Evolutionary conservation across 2,888 invertebrate species (phyloP).

Genomic region (Caenorhabditis virilis): DNA sequence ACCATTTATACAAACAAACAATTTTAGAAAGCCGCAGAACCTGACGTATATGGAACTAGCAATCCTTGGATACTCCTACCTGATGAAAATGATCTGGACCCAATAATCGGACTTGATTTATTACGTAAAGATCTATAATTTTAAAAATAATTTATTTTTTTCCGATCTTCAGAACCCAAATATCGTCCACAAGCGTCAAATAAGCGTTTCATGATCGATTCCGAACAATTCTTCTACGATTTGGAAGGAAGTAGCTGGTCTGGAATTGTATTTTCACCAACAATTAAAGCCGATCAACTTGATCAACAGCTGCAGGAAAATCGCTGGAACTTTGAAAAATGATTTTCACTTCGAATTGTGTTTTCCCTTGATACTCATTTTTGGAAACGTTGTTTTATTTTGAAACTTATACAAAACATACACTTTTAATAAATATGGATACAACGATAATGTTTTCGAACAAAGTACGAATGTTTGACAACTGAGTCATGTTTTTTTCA

Average conservation of each 20-base stretch:
- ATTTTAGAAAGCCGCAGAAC: background rate
- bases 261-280: constrained; percentile 18
- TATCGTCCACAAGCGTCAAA: constrained; percentile 30
- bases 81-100: constrained; percentile 28
- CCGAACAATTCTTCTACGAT: constrained; percentile 29
- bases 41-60: constrained; percentile 19
- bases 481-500: background rate
- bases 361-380: background rate
- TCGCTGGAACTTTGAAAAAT: too few relatives aligned
- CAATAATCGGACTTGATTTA: constrained; percentile 28
- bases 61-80: constrained; percentile 29
- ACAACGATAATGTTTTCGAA: background rate
- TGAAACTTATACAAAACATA: too few relatives aligned
- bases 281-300: constrained; percentile 19
- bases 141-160: background rate
- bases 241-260: constrained; percentile 32
- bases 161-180: constrained; percentile 14
- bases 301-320: constrained; percentile 12
- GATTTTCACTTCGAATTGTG: too few relatives aligned
- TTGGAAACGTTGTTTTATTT: background rate
- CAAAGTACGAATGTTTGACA: background rate
- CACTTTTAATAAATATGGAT: background rate
- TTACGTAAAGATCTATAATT: constrained; percentile 14
- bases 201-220: constrained; percentile 31
- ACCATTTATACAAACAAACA: background rate